Base-by-base conservation (phyloP, 2,888 invertebrate species). In the Phaedon cochleariae region DNA sequence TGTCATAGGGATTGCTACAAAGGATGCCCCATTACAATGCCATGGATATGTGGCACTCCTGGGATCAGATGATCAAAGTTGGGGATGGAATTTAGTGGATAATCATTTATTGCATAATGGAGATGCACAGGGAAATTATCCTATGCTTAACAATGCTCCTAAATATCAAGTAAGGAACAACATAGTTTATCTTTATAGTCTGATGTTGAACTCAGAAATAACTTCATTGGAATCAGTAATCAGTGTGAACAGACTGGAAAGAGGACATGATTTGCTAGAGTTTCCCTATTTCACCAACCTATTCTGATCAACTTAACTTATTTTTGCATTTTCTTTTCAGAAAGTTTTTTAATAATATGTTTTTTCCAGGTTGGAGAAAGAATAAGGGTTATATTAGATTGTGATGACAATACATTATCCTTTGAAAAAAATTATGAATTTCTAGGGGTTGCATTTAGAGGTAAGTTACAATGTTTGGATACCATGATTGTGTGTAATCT, bases 81-180 rank as follows among this genome's bases (percentile, higher is more conserved):
- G 98, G 98, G 98, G 98, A 12, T 99, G 98, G 98, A 98, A 98
- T 88, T 88, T 99, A 76, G 98, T 98, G 57, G 98, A 98, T 85
- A 98, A 98, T 86, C 92, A 95, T 85, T 89, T 98, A 74, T 86
- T 98, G 76, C 98, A 99, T 83, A 97, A 97, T 87, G 98, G 98
- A 60, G 94, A 96, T 84, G 92, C 93, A 71, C 94, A 95, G 85
- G 97, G 96, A 71, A 95, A 93, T 81, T 98, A 96, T 86, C 97
- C 98, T 46, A 85, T 94, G 68, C 86, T 97, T 68, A 98, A 95
- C 84, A 98, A 98, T 86, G 95, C 96, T 74, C 97, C 97, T 58
- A 97, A 96, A 86, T 98, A 98, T 87, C 96, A 97, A 89, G 96
- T 95, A 85, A 46, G 41, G 18, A 18, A 20, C 22, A 34, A 22